A percentile compares a stretch with the other conserved stretches of the same genome.
Conservation (phyloP, 2,888 invertebrate species). For the Meiosimyza platycephala region DNA sequence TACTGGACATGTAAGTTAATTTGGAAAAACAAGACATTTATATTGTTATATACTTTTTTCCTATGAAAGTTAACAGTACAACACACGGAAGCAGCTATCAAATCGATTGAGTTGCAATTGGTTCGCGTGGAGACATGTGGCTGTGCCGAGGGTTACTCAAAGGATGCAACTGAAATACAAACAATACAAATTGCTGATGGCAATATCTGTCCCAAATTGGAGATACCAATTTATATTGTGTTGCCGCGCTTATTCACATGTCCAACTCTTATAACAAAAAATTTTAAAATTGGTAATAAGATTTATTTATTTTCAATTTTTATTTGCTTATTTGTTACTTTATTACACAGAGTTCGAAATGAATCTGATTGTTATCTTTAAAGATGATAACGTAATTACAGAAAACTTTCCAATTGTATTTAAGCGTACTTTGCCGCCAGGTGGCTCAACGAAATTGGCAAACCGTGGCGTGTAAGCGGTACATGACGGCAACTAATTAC, state of each 20-base stretch:
- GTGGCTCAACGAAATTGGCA: conserved; percentile 45
- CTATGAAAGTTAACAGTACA: conserved; percentile 77
- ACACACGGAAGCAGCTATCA: conserved; percentile 84
- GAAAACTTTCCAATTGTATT: conserved; percentile 83
- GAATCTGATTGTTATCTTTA: conserved; percentile 91
- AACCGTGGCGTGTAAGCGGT: conserved; percentile 45
- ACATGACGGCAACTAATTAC: neutral
- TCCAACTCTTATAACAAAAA: conserved; percentile 87
- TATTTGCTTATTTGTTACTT: conserved; percentile 33
- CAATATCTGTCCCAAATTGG: conserved; percentile 82
- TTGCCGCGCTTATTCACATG: conserved; percentile 96
- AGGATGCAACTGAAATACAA: conserved; percentile 98
- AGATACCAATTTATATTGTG: conserved; percentile 94
- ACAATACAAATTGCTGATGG: conserved; percentile 98
- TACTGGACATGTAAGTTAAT: conserved; percentile 79
- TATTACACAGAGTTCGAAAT: conserved; percentile 89
- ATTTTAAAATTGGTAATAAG: conserved; percentile 91
- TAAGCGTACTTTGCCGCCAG: conserved; percentile 52
- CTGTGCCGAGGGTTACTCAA: conserved; percentile 88
- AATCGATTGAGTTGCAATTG: conserved; percentile 93
- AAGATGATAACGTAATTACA: conserved; percentile 92
- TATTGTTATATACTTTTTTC: neutral
- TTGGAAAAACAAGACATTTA: neutral
- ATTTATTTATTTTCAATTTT: neutral
- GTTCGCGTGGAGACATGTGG: conserved; percentile 96